Evolutionary conservation across 2,888 invertebrate genomes (phyloP).

Genomic region (Conops quadrifasciatus): DNA sequence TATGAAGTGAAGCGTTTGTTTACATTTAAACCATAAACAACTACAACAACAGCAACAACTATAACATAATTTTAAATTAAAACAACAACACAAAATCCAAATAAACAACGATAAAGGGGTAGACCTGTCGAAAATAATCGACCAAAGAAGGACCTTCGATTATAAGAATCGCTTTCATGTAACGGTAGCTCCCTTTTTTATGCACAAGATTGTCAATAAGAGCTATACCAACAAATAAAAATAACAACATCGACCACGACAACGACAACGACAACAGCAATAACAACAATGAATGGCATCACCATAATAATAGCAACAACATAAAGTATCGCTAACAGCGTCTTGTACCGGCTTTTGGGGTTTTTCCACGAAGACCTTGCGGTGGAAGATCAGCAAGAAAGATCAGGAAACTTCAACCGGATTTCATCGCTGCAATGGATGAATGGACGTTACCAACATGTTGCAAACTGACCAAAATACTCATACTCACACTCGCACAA

Average conservation of each 20-base stretch:
- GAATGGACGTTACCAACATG: too few species aligned
- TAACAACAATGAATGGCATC: too few species aligned
- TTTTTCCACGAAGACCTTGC: neutral
- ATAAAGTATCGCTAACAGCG: neutral
- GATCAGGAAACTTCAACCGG: too few species aligned
- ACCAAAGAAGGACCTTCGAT: neutral
- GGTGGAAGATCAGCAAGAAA: neutral
- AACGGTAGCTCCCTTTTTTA: neutral
- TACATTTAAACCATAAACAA: conserved; percentile 34
- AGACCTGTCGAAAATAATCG: too few species aligned
- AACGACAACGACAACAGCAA: conserved; percentile 3
- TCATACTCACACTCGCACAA: too few species aligned
- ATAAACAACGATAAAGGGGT: conserved; percentile 11
- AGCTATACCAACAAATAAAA: too few species aligned
- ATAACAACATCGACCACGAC: neutral
- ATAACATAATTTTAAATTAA: conserved; percentile 8
- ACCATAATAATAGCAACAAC: neutral
- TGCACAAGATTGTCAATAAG: neutral
- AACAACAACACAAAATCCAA: conserved; percentile 7
- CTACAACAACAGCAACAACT: conserved; percentile 33
- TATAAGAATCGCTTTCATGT: neutral
- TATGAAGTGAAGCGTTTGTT: neutral
- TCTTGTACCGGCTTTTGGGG: neutral
- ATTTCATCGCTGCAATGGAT: too few species aligned
- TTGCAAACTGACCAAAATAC: too few species aligned